Conservation (phyloP, 2,888 invertebrate genomes). For the Nematopogon swammerdamellus region DNA sequence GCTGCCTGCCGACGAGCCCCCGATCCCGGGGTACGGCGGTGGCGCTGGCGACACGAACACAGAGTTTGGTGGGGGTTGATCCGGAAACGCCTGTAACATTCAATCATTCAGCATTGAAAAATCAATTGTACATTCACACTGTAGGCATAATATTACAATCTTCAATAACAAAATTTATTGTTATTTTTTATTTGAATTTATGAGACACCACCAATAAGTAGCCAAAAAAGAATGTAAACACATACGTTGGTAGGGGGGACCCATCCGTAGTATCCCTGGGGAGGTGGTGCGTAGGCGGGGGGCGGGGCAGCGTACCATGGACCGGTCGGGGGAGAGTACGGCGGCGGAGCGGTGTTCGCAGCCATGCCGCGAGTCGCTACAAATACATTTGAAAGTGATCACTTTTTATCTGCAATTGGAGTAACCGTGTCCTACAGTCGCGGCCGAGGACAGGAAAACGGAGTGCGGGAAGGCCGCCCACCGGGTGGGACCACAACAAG, state of each 20-base stretch:
- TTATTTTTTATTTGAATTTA: no score
- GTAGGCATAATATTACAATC: no score
- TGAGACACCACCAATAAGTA: no score
- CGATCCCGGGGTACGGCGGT: constrained; percentile 91
- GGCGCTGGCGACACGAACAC: constrained; percentile 90
- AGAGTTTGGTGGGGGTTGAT: constrained; percentile 71
- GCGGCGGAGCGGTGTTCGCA: constrained; percentile 69
- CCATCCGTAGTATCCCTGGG: constrained; percentile 91
- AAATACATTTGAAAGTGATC: no score
- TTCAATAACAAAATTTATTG: no score
- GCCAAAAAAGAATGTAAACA: no score
- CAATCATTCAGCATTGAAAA: neutral
- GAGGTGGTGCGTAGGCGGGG: constrained; percentile 83
- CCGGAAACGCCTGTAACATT: constrained; percentile 54
- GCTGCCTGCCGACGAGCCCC: constrained; percentile 17
- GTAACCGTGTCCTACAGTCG: no score
- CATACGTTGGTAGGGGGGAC: constrained; percentile 74
- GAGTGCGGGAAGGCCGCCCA: no score
- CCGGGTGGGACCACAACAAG: no score
- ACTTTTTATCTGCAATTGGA: no score
- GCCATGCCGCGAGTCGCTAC: constrained; percentile 60
- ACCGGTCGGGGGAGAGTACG: constrained; percentile 75
- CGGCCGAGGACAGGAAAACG: no score
- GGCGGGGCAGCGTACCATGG: constrained; percentile 86
- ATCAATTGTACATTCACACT: no score